phyloP scores from a whole-genome alignment of 1,140 invertebrate species.

The Ctenoplectra terminalis region DNA sequence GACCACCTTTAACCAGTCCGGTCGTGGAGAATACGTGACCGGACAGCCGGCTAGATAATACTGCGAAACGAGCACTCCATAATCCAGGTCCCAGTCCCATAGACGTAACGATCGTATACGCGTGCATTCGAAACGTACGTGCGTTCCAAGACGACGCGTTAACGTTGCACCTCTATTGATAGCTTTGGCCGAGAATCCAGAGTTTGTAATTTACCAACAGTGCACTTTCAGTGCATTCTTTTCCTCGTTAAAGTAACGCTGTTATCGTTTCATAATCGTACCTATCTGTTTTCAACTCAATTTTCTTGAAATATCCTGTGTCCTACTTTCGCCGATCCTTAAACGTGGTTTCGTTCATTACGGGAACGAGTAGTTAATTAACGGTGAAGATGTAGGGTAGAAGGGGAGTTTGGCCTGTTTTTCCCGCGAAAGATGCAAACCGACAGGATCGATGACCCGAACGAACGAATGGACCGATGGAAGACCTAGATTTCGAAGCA shows the following conservation, averaged over 20 bases:
- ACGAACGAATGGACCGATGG: neutral
- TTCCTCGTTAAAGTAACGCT: too few relatives aligned
- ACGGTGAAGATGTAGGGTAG: neutral
- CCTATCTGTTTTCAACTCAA: too few relatives aligned
- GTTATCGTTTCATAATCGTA: too few relatives aligned
- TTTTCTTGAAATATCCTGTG: constrained; percentile 30
- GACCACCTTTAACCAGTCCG: constrained; percentile 39
- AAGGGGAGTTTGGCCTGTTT: neutral
- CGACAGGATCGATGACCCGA: constrained; percentile 18
- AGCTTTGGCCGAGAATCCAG: constrained; percentile 7
- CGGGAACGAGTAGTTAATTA: constrained; percentile 42
- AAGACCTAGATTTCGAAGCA: constrained; percentile 45
- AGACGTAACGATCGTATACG: neutral
- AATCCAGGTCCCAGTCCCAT: constrained; percentile 53
- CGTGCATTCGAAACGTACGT: neutral
- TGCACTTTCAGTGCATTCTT: too few relatives aligned
- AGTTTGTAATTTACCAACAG: too few relatives aligned
- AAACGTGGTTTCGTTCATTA: constrained; percentile 32
- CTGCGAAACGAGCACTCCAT: constrained; percentile 49
- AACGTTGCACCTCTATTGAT: constrained; percentile 25
- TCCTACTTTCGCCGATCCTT: constrained; percentile 13
- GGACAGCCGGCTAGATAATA: constrained; percentile 60
- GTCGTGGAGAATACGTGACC: constrained; percentile 59
- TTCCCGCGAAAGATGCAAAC: constrained; percentile 26
- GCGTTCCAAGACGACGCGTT: constrained; percentile 27